phyloP scores from a whole-genome alignment of 2,888 invertebrate species.

The Sylvicola fuscatus region DNA sequence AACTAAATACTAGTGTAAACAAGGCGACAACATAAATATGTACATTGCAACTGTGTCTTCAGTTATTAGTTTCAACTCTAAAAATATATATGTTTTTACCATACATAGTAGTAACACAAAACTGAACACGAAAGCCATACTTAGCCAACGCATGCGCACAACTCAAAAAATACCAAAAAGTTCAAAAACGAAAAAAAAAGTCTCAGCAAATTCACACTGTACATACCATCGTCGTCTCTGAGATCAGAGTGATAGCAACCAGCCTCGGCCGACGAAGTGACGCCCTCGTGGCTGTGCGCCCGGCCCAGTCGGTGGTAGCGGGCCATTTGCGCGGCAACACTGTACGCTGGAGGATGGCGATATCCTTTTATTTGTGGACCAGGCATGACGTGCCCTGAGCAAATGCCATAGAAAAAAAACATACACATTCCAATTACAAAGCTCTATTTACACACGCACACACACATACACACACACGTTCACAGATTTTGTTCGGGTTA shows the following conservation, averaged over 20 bases:
- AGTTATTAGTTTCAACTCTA: too few species aligned
- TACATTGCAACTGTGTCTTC: too few species aligned
- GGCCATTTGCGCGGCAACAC: slow-evolving; percentile 71
- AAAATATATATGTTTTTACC: too few species aligned
- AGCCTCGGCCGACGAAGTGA: slow-evolving; percentile 34
- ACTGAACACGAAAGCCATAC: too few species aligned
- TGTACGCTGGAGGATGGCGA: slow-evolving; percentile 57
- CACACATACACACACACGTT: too few species aligned
- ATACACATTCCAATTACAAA: too few species aligned
- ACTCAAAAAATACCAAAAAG: background rate
- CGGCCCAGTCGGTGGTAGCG: slow-evolving; percentile 60
- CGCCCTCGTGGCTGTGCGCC: slow-evolving; percentile 73
- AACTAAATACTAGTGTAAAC: too few species aligned
- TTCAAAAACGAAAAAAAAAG: background rate
- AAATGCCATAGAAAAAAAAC: too few species aligned
- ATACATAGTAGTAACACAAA: too few species aligned
- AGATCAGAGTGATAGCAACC: slow-evolving; percentile 5
- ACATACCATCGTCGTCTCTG: slow-evolving; percentile 10
- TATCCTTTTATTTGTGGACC: slow-evolving; percentile 8
- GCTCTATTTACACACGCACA: too few species aligned
- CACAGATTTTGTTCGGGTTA: too few species aligned
- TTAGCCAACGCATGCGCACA: background rate
- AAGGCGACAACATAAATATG: too few species aligned
- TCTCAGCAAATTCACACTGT: background rate
- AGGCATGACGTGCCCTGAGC: background rate